Conservation (phyloP, 2,797 vertebrate species). For the Anguilla marmorata region DNA sequence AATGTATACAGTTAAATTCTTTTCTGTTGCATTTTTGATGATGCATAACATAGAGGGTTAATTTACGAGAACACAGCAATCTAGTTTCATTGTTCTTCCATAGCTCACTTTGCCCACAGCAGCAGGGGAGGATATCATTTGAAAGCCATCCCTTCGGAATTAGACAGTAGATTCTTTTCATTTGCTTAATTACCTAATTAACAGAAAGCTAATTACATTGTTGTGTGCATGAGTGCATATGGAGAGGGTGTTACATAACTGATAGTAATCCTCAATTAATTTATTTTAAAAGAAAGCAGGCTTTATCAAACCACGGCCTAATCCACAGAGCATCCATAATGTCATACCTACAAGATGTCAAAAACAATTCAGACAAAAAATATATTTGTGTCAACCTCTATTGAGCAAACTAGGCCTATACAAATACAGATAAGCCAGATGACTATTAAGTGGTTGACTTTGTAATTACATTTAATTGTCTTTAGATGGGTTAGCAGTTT, state of each 20-base stretch:
- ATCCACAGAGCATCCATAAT: slow-evolving; percentile 57
- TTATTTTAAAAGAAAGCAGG: slow-evolving; percentile 56
- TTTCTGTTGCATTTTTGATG: slow-evolving; percentile 1
- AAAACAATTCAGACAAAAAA: slow-evolving; percentile 54
- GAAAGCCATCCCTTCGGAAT: slow-evolving; percentile 62
- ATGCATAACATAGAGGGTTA: not conserved
- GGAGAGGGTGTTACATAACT: slow-evolving; percentile 67
- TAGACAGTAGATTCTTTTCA: slow-evolving; percentile 68
- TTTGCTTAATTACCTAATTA: slow-evolving; percentile 80
- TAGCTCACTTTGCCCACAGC: slow-evolving; percentile 43
- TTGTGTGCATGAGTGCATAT: slow-evolving; percentile 61
- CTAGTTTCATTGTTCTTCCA: slow-evolving; percentile 42
- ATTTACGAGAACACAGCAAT: slow-evolving; percentile 33
- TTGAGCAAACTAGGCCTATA: slow-evolving; percentile 39
- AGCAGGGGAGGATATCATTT: slow-evolving; percentile 49
- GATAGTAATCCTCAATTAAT: slow-evolving; percentile 75
- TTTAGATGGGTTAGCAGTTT: slow-evolving; percentile 7
- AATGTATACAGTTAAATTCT: not conserved
- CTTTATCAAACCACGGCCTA: slow-evolving; percentile 61
- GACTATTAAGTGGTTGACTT: slow-evolving; percentile 19
- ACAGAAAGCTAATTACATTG: slow-evolving; percentile 76
- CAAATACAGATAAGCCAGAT: slow-evolving; percentile 16
- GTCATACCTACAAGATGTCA: slow-evolving; percentile 52
- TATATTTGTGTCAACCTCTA: slow-evolving; percentile 40
- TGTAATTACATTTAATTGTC: slow-evolving; percentile 20